Conservation (phyloP, 2,888 invertebrate genomes). For the Alsophila aescularia region DNA sequence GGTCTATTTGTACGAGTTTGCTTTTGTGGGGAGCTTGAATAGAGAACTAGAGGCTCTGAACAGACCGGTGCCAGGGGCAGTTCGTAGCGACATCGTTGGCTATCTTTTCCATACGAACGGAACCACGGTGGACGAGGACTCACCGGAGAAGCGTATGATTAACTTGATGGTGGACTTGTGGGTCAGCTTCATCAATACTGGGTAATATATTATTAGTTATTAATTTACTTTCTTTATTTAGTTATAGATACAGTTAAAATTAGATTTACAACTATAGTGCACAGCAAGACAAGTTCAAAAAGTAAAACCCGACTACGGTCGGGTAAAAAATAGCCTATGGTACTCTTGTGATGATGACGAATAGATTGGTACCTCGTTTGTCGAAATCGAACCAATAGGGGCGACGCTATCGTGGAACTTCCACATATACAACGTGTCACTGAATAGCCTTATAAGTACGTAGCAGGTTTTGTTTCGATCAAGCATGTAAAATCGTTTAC, state of each 20-base stretch:
- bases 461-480: too few relatives aligned
- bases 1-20: constrained; percentile 84
- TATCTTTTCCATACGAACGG: constrained; percentile 74
- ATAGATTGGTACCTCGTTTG: too few relatives aligned
- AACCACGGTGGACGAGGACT: constrained; percentile 28
- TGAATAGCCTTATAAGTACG: too few relatives aligned
- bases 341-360: too few relatives aligned
- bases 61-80: constrained; percentile 69
- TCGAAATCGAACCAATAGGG: too few relatives aligned
- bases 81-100: constrained; percentile 81
- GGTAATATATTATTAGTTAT: constrained; percentile 60
- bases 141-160: constrained; percentile 47
- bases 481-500: too few relatives aligned
- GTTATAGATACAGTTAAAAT: neutral
- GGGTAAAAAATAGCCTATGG: too few relatives aligned
- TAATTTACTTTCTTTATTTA: neutral
- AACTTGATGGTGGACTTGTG: constrained; percentile 56
- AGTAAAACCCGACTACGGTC: too few relatives aligned
- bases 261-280: too few relatives aligned
- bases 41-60: constrained; percentile 68
- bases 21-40: constrained; percentile 77
- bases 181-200: constrained; percentile 79
- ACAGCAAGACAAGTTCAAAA: too few relatives aligned
- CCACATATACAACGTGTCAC: too few relatives aligned
- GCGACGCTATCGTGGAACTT: too few relatives aligned